Conservation (phyloP, 2,888 invertebrate genomes). For the Oxyteleia sp. region DNA sequence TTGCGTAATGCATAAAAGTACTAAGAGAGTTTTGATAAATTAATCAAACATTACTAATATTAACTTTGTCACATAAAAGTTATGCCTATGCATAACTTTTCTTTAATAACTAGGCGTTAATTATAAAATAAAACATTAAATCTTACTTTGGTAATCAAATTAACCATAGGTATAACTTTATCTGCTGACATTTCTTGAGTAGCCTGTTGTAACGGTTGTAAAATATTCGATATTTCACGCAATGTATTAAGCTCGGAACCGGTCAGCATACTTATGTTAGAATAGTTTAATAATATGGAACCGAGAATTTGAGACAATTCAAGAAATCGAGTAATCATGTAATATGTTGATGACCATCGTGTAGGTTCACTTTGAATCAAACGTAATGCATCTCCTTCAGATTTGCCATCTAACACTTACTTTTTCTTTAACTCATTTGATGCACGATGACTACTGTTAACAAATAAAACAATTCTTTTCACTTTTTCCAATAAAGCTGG, state of each 20-base stretch:
- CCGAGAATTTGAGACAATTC: constrained; percentile 82
- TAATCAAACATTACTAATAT: no score
- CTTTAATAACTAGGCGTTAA: no score
- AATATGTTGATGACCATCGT: constrained; percentile 77
- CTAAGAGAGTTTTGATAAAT: no score
- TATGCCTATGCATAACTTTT: no score
- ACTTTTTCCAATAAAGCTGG: constrained; percentile 44
- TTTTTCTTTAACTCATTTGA: constrained; percentile 70
- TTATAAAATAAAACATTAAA: no score
- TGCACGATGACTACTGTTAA: constrained; percentile 70
- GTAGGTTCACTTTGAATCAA: constrained; percentile 70
- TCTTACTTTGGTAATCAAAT: no score
- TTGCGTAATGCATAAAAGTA: no score
- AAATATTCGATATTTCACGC: constrained; percentile 77
- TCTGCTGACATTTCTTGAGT: constrained; percentile 80
- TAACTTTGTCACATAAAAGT: no score
- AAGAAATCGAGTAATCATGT: constrained; percentile 78
- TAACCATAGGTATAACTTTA: no score
- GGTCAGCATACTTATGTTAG: constrained; percentile 81
- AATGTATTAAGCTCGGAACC: constrained; percentile 77
- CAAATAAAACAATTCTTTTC: constrained; percentile 69
- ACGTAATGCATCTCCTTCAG: constrained; percentile 67
- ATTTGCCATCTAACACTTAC: constrained; percentile 69
- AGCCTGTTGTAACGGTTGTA: constrained; percentile 79
- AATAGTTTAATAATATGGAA: constrained; percentile 81